Evolutionary conservation across 2,888 invertebrate species (phyloP).

Genomic region (Oscheius sp.): DNA sequence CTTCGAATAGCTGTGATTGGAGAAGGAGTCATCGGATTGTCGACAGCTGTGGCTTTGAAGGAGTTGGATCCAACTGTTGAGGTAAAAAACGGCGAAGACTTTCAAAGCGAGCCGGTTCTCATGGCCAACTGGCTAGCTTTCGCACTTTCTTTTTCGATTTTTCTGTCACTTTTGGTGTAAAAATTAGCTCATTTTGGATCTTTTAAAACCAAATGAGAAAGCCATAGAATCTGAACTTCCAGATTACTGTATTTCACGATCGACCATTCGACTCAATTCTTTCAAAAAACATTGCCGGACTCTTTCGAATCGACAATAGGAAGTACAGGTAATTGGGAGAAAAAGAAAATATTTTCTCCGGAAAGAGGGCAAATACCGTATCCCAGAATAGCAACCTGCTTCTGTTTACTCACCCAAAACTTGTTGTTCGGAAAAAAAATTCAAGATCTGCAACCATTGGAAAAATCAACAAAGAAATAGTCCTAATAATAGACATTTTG

Average conservation of each 20-base stretch:
- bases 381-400: not conserved
- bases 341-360: too few relatives aligned
- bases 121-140: not conserved
- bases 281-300: slow-evolving; percentile 64
- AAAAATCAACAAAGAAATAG: too few relatives aligned
- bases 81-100: too few relatives aligned
- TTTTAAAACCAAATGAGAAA: not conserved
- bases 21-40: slow-evolving; percentile 64
- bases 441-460: too few relatives aligned
- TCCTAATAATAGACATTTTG: too few relatives aligned
- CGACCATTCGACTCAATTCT: slow-evolving; percentile 57
- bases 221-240: not conserved
- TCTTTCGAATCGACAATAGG: slow-evolving; percentile 62
- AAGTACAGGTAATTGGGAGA: slow-evolving; percentile 44
- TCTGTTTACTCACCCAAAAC: too few relatives aligned
- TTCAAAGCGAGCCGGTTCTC: too few relatives aligned
- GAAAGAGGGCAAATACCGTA: not conserved
- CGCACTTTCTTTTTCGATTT: not conserved
- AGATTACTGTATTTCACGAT: slow-evolving; percentile 59
- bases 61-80: slow-evolving; percentile 14
- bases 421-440: not conserved
- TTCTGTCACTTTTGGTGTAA: not conserved
- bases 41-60: slow-evolving; percentile 59
- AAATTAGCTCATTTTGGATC: not conserved
- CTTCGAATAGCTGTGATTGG: slow-evolving; percentile 59